A percentile compares a stretch with the other conserved stretches of the same genome.
Conservation (phyloP, 2,113 vertebrate genomes). For the Falco punctatus region DNA sequence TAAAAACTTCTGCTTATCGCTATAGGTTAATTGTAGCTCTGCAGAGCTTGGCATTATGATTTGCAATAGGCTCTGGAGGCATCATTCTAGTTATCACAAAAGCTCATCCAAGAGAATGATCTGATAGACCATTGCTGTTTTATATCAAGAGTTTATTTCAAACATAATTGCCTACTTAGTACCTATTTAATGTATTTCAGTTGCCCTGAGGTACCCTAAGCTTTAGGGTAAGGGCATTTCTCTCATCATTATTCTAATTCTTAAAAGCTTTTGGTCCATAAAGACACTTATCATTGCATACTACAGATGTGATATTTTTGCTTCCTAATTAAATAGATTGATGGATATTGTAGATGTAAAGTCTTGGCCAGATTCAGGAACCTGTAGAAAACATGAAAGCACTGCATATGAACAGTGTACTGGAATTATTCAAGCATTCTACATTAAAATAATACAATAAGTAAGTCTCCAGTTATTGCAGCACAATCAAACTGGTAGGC, state of each 20-base stretch:
- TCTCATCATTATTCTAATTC: background rate
- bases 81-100: background rate
- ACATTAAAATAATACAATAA: background rate
- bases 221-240: background rate
- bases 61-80: background rate
- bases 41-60: background rate
- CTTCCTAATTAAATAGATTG: background rate
- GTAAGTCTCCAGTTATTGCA: background rate
- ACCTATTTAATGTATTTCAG: background rate
- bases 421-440: background rate
- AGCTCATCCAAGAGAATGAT: background rate
- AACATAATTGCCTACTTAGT: background rate
- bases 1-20: background rate
- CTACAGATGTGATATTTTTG: background rate
- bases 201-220: background rate
- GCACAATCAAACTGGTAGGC: too few relatives aligned
- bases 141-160: background rate
- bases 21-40: background rate
- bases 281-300: background rate
- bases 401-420: background rate
- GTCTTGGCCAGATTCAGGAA: background rate
- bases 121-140: background rate
- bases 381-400: background rate
- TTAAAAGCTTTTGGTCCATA: background rate
- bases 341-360: background rate